Evolutionary conservation across 2,888 invertebrate genomes (phyloP).

Genomic region (Alitta virens): DNA sequence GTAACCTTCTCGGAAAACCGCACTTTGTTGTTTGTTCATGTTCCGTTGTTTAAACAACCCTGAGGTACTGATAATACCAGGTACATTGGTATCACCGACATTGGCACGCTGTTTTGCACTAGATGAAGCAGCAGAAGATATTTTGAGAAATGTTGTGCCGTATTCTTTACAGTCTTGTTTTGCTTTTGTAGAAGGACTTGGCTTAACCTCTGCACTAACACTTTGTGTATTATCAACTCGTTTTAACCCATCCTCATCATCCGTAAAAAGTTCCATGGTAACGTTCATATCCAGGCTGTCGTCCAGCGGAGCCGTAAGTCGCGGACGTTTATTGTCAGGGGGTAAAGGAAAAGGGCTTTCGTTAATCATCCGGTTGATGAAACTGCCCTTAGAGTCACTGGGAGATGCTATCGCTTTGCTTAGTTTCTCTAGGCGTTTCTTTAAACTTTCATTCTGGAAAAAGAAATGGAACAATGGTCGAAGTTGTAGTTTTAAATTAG

Average conservation of each 20-base stretch:
- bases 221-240: neutral
- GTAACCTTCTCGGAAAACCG: slow-evolving; percentile 25
- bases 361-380: slow-evolving; percentile 25
- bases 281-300: slow-evolving; percentile 3
- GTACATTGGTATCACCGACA: neutral
- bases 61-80: neutral
- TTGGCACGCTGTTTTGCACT: neutral
- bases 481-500: too few species aligned
- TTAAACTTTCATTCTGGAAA: slow-evolving; percentile 17
- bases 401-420: slow-evolving; percentile 27
- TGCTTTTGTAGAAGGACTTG: neutral
- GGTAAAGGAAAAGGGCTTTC: slow-evolving; percentile 28
- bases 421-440: slow-evolving; percentile 20
- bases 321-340: slow-evolving; percentile 11
- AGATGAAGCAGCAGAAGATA: slow-evolving; percentile 7
- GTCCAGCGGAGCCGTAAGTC: slow-evolving; percentile 4
- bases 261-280: slow-evolving; percentile 14
- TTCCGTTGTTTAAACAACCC: slow-evolving; percentile 6
- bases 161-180: slow-evolving; percentile 5
- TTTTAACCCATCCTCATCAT: neutral
- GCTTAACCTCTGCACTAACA: neutral
- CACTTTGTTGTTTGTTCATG: slow-evolving; percentile 13
- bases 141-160: slow-evolving; percentile 11
- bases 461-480: too few species aligned
- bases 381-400: slow-evolving; percentile 18